Conservation (phyloP, 2,113 vertebrate species). For the Petroica traversi region DNA sequence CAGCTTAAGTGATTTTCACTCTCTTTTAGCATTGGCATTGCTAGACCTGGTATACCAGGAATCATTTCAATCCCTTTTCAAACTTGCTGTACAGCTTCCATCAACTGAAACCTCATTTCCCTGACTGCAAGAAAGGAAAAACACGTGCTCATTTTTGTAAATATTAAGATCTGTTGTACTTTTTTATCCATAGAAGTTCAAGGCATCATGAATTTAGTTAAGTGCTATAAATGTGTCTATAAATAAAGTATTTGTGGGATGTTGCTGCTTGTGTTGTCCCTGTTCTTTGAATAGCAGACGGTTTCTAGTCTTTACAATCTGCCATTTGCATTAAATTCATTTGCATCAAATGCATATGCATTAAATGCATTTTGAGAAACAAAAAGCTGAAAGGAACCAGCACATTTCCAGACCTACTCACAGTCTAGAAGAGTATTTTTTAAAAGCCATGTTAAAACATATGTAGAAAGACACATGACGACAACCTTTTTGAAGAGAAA, state of each 20-base stretch:
- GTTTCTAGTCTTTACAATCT: conserved; percentile 24
- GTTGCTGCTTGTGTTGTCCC: conserved; percentile 11
- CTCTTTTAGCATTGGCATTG: not conserved
- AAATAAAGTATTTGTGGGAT: conserved; percentile 59
- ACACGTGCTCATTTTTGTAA: conserved; percentile 1
- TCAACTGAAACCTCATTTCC: not conserved
- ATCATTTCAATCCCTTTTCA: not conserved
- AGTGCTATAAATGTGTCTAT: not conserved
- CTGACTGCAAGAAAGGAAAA: not conserved
- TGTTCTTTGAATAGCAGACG: not conserved
- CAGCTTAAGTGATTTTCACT: not conserved
- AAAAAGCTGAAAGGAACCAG: not conserved
- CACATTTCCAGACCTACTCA: not conserved
- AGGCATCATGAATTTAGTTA: not conserved
- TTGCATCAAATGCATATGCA: conserved; percentile 17
- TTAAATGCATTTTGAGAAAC: not conserved
- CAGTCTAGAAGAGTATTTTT: not conserved
- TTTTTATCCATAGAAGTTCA: not conserved
- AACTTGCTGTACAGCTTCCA: not conserved
- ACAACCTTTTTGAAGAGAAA: not conserved
- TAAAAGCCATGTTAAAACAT: not conserved
- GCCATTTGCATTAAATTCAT: not conserved
- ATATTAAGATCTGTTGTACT: not conserved
- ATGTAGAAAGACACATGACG: not conserved
- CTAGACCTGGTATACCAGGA: not conserved